A percentile compares a stretch with the other conserved stretches of the same genome.
Conservation (phyloP, 2,113 vertebrate species). For the Ceyx margarethae region DNA sequence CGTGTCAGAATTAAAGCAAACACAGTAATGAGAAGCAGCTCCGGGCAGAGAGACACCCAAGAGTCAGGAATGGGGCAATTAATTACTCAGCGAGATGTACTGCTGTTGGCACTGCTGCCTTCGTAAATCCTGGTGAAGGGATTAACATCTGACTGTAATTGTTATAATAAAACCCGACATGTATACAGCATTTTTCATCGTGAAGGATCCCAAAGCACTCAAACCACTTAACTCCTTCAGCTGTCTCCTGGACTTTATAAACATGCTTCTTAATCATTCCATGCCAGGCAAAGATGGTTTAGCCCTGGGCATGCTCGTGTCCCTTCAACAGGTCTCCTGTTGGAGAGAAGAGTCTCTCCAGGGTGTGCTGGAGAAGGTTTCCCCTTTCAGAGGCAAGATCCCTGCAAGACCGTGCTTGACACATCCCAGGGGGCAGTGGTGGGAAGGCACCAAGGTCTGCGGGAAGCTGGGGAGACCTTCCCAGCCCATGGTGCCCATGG, state of each 20-base stretch:
- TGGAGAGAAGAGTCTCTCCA: neutral
- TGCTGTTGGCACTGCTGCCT: slow-evolving; percentile 20
- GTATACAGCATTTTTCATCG: slow-evolving; percentile 46
- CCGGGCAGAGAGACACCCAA: slow-evolving; percentile 1
- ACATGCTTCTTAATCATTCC: neutral
- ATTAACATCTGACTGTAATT: slow-evolving; percentile 58
- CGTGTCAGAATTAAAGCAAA: neutral
- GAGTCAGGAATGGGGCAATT: neutral
- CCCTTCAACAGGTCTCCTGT: accelerated
- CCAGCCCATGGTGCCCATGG: accelerated
- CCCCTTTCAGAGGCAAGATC: neutral
- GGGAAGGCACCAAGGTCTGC: neutral
- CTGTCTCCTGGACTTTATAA: slow-evolving; percentile 27
- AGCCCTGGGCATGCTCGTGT: neutral
- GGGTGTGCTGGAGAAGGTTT: neutral
- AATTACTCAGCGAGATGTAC: slow-evolving; percentile 4
- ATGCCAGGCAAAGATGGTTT: neutral
- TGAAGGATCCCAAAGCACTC: slow-evolving; percentile 35
- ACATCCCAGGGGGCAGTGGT: accelerated
- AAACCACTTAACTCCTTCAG: slow-evolving; percentile 44
- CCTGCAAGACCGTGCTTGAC: neutral
- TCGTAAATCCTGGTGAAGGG: neutral
- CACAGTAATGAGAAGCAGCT: slow-evolving; percentile 17
- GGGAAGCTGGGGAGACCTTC: neutral
- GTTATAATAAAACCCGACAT: slow-evolving; percentile 35